These are phyloP conservation scores for Cryptotermes secundus DNA, from an alignment of 1,140 invertebrate species.

Conservation along the genomic window DNA sequence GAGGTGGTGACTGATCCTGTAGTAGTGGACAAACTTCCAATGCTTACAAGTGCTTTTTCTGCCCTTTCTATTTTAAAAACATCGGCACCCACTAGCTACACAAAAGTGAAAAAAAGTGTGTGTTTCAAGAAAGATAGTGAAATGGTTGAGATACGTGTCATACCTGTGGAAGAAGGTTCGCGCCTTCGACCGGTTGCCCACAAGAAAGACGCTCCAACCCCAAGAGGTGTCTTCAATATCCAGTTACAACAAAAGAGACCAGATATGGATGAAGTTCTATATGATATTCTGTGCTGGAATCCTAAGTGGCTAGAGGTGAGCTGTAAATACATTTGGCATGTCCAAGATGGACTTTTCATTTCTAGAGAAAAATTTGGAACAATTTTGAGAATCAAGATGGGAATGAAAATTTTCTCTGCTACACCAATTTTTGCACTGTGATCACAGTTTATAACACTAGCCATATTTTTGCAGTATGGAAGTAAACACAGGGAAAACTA, in stretches of 20 bases:
- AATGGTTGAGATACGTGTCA: background rate
- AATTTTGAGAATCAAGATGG: too few species aligned
- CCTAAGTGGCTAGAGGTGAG: background rate
- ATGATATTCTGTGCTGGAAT: background rate
- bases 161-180: background rate
- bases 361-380: too few species aligned
- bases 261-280: background rate
- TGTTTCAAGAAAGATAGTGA: background rate
- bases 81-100: background rate
- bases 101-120: background rate
- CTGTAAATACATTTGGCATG: too few species aligned
- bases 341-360: too few species aligned
- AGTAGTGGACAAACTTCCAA: background rate
- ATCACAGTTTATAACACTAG: too few species aligned
- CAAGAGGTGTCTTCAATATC: background rate
- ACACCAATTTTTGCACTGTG: too few species aligned
- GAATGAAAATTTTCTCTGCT: too few species aligned
- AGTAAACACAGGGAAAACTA: too few species aligned
- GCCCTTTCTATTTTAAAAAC: background rate
- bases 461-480: too few species aligned
- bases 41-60: background rate
- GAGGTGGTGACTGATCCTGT: background rate
- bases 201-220: background rate
- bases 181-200: conserved; percentile 15
- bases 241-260: background rate